phyloP scores from a whole-genome alignment of 2,888 invertebrate species.

The Camptogramma bilineatum region DNA sequence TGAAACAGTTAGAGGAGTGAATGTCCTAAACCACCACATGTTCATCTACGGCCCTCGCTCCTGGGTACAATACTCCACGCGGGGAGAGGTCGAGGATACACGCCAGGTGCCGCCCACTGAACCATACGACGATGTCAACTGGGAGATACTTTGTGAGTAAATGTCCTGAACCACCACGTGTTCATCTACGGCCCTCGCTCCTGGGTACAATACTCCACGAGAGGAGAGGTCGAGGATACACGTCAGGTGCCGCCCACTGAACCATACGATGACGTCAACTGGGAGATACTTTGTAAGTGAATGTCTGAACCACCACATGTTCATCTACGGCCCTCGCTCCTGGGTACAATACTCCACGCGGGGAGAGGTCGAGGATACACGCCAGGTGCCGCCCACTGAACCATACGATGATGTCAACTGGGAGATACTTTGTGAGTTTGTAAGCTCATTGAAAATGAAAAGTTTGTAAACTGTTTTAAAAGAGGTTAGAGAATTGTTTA shows the following conservation, averaged over 20 bases:
- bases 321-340: constrained; percentile 90
- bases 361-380: constrained; percentile 88
- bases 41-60: constrained; percentile 91
- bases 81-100: constrained; percentile 89
- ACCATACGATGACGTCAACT: constrained; percentile 85
- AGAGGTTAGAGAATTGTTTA: too few relatives aligned
- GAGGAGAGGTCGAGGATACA: constrained; percentile 89
- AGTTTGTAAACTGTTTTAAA: too few relatives aligned
- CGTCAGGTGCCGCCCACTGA: constrained; percentile 85
- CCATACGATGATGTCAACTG: constrained; percentile 87
- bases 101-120: constrained; percentile 85
- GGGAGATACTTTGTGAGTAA: constrained; percentile 90
- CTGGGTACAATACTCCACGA: constrained; percentile 92
- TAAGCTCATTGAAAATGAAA: too few relatives aligned
- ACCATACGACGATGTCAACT: constrained; percentile 85
- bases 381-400: constrained; percentile 84
- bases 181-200: constrained; percentile 91
- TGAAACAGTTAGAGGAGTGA: constrained; percentile 78
- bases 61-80: constrained; percentile 92
- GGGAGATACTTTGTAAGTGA: constrained; percentile 90
- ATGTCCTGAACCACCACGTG: constrained; percentile 78
- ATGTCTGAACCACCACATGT: constrained; percentile 81
- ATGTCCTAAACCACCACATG: constrained; percentile 83
- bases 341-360: constrained; percentile 93
- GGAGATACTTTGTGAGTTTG: constrained; percentile 90